A percentile compares a stretch with the other conserved stretches of the same genome.
Evolutionary conservation across 2,113 vertebrate genomes (phyloP).

Genomic region (Calidris pygmaea): DNA sequence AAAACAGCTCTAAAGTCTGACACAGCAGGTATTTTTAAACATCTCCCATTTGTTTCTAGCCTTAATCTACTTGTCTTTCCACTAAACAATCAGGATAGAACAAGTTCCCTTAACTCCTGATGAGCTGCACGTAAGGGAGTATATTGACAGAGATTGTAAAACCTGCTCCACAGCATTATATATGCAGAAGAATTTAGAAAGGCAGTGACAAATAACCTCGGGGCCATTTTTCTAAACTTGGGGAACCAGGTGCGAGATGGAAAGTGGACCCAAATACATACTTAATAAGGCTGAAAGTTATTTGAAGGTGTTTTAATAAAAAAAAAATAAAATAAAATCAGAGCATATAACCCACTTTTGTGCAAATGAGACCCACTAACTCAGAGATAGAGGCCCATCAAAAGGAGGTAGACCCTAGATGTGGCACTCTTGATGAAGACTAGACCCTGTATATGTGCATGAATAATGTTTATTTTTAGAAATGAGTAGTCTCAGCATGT

Average conservation of each 20-base stretch:
- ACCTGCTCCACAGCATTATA: constrained; percentile 34
- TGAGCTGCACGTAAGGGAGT: not conserved
- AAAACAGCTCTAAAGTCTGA: not conserved
- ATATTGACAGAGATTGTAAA: constrained; percentile 14
- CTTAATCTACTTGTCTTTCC: not conserved
- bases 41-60: not conserved
- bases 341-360: not conserved
- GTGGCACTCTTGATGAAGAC: not conserved
- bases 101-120: not conserved
- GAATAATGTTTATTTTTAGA: not conserved
- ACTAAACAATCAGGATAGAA: constrained; percentile 2
- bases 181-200: not conserved
- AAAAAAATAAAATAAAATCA: not conserved
- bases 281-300: not conserved
- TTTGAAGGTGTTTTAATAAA: not conserved
- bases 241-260: not conserved
- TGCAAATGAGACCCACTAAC: not conserved
- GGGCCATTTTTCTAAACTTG: constrained; percentile 7
- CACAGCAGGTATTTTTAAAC: not conserved
- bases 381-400: not conserved
- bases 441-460: not conserved
- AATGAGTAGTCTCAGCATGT: not conserved
- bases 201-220: constrained; percentile 24
- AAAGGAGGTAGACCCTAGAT: not conserved
- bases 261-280: not conserved